phyloP scores from a whole-genome alignment of 1,140 invertebrate species.

The Drosophila sulfurigaster region DNA sequence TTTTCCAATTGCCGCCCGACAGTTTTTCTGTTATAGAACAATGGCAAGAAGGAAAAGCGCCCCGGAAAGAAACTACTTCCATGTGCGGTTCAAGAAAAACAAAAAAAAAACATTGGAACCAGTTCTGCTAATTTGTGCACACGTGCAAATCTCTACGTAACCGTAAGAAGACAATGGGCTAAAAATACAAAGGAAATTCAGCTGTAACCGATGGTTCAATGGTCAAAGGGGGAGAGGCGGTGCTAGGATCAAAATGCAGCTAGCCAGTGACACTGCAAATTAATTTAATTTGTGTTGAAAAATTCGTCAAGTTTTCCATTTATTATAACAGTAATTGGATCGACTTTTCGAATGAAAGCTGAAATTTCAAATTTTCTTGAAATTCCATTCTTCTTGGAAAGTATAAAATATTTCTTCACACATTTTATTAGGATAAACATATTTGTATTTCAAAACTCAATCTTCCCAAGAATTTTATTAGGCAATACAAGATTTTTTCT shows the following conservation, averaged over 20 bases:
- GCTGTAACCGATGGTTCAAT: conserved; percentile 38
- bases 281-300: conserved; percentile 58
- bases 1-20: conserved; percentile 72
- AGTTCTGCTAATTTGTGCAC: conserved; percentile 79
- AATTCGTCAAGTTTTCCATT: conserved; percentile 73
- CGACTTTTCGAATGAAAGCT: too few relatives aligned
- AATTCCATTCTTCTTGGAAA: too few relatives aligned
- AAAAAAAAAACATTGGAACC: conserved; percentile 56
- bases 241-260: conserved; percentile 66
- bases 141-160: conserved; percentile 70
- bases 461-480: too few relatives aligned
- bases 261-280: conserved; percentile 73
- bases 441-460: too few relatives aligned
- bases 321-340: conserved; percentile 57
- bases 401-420: too few relatives aligned
- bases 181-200: conserved; percentile 52
- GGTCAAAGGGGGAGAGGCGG: conserved; percentile 24
- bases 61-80: conserved; percentile 58
- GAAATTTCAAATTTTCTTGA: too few relatives aligned
- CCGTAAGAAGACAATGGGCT: conserved; percentile 38
- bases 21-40: conserved; percentile 63
- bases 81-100: conserved; percentile 50
- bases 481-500: too few relatives aligned
- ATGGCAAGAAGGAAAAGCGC: conserved; percentile 56
- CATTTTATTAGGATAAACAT: too few relatives aligned